phyloP scores from a whole-genome alignment of 2,888 invertebrate genomes.

The Belgica antarctica region DNA sequence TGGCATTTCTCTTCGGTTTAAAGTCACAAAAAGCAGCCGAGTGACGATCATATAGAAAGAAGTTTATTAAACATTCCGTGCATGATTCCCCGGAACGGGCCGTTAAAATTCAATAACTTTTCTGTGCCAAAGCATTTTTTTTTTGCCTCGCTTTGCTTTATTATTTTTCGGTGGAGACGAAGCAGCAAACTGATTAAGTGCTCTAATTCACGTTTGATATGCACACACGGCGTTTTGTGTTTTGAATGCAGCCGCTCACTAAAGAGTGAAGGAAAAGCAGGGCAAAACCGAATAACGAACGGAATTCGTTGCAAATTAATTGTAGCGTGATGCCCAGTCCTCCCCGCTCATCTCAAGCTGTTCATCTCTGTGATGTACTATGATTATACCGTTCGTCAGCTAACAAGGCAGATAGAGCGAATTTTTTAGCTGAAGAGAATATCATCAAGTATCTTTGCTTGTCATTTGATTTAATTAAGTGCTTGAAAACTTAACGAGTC shows the following conservation, averaged over 20 bases:
- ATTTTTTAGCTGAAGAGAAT: neutral
- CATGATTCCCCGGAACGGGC: neutral
- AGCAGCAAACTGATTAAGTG: conserved; percentile 34
- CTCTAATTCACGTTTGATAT: conserved; percentile 40
- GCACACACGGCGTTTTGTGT: conserved; percentile 4
- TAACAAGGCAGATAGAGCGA: too few species aligned
- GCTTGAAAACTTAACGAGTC: conserved; percentile 4
- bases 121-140: conserved; percentile 10
- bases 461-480: conserved; percentile 24
- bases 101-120: conserved; percentile 11
- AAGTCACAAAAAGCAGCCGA: neutral
- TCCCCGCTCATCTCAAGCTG: neutral
- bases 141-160: too few species aligned
- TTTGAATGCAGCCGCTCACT: neutral
- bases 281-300: neutral
- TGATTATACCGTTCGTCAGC: neutral
- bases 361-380: neutral
- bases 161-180: neutral
- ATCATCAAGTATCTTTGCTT: conserved; percentile 19
- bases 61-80: conserved; percentile 24
- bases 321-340: conserved; percentile 30
- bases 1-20: conserved; percentile 16
- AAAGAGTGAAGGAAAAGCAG: neutral
- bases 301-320: conserved; percentile 22
- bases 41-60: too few species aligned